Conservation (phyloP, 2,113 vertebrate species). For the Scomber japonicus region DNA sequence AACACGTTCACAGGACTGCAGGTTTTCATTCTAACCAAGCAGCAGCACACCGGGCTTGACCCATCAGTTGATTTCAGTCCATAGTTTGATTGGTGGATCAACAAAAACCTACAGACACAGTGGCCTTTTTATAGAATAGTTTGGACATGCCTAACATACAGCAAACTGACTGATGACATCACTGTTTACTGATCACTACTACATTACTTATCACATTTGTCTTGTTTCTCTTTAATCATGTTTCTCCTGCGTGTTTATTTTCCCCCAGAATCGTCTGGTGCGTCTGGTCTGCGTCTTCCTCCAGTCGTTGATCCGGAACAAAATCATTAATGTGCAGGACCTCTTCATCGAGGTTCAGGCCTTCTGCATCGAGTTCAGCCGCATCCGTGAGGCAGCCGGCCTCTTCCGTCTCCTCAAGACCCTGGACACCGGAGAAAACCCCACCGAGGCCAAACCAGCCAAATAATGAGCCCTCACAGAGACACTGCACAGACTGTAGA, state of each 20-base stretch:
- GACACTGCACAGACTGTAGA: background rate
- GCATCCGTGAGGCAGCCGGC: slow-evolving; percentile 97
- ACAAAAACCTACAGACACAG: too few species aligned
- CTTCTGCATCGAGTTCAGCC: slow-evolving; percentile 99
- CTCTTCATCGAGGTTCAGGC: slow-evolving; percentile 99
- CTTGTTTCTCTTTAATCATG: too few species aligned
- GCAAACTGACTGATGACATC: background rate
- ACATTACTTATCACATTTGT: too few species aligned
- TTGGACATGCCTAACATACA: too few species aligned
- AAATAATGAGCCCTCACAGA: slow-evolving; percentile 80
- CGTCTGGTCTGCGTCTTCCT: slow-evolving; percentile 98
- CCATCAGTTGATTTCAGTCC: too few species aligned
- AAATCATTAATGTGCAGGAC: slow-evolving; percentile 99
- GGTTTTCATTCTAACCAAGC: too few species aligned
- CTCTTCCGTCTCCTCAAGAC: slow-evolving; percentile 97
- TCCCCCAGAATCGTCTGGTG: slow-evolving; percentile 94
- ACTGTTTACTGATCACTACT: background rate
- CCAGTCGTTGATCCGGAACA: slow-evolving; percentile 98
- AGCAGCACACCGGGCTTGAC: too few species aligned
- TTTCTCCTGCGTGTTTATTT: background rate
- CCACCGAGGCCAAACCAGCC: slow-evolving; percentile 89
- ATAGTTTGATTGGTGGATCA: too few species aligned
- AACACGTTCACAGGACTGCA: too few species aligned
- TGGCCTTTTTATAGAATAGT: too few species aligned
- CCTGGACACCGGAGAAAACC: slow-evolving; percentile 94